These are phyloP conservation scores for Dysdera silvatica DNA, from an alignment of 1,140 invertebrate genomes.

Conservation along the genomic window DNA sequence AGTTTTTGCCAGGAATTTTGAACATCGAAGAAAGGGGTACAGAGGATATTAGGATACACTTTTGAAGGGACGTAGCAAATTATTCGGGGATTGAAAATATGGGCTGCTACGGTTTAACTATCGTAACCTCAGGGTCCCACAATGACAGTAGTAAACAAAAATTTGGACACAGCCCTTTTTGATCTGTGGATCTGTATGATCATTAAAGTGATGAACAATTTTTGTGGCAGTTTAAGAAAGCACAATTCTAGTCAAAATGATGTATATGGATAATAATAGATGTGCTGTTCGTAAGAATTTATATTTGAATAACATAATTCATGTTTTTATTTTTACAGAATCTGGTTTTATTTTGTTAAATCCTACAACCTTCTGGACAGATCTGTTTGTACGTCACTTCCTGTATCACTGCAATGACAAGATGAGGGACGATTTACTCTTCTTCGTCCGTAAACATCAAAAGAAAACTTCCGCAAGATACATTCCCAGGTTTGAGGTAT, in stretches of 20 bases:
- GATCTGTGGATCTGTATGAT: background rate
- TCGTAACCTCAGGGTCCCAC: too few species aligned
- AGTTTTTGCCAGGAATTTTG: too few species aligned
- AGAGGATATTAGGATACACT: too few species aligned
- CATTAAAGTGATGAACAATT: background rate
- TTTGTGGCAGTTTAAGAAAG: background rate
- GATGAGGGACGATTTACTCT: constrained; percentile 77
- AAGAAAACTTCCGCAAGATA: constrained; percentile 74
- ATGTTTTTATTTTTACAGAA: constrained; percentile 49
- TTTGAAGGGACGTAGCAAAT: too few species aligned
- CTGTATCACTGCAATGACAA: constrained; percentile 66
- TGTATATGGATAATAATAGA: background rate
- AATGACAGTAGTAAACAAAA: background rate
- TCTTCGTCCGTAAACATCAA: constrained; percentile 88
- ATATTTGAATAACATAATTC: background rate
- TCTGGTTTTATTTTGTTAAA: constrained; percentile 81
- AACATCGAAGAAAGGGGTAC: too few species aligned
- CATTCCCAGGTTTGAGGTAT: constrained; percentile 77
- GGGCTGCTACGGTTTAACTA: too few species aligned
- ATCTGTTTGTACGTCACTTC: constrained; percentile 89
- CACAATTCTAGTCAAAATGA: background rate
- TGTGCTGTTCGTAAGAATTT: background rate
- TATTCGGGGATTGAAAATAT: too few species aligned
- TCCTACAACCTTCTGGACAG: constrained; percentile 91
- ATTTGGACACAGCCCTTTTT: background rate